These are phyloP conservation scores for Ridgeia piscesae DNA, from an alignment of 1,140 invertebrate genomes.

Conservation along the genomic window DNA sequence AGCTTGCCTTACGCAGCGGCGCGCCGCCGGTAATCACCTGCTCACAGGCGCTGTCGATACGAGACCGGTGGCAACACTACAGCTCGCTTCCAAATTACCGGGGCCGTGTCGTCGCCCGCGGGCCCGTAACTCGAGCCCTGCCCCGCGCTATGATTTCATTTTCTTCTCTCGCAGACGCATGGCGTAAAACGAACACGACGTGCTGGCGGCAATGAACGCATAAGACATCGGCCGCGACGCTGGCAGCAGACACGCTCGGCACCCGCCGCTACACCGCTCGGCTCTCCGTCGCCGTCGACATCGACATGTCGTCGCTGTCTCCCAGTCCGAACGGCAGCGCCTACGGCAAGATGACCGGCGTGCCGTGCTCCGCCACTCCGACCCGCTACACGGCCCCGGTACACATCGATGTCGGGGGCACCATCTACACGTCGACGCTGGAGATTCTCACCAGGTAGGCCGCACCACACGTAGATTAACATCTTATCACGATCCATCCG, in stretches of 20 bases:
- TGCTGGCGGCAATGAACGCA: neutral
- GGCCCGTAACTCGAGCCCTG: neutral
- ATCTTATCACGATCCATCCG: neutral
- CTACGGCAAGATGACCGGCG: conserved; percentile 64
- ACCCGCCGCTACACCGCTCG: neutral
- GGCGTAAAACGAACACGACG: neutral
- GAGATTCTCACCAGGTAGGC: conserved; percentile 93
- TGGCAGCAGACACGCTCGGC: neutral
- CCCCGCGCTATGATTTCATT: conserved; percentile 3
- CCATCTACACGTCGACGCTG: conserved; percentile 93
- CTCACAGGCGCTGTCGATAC: neutral
- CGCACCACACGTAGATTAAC: neutral
- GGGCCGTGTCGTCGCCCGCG: neutral
- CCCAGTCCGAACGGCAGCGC: conserved; percentile 12
- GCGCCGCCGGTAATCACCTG: neutral
- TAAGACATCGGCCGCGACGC: neutral
- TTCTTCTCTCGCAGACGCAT: neutral
- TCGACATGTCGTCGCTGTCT: conserved; percentile 8
- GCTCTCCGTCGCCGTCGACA: neutral
- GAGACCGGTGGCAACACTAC: neutral
- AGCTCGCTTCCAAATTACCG: neutral
- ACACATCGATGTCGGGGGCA: conserved; percentile 95
- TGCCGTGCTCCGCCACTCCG: conserved; percentile 88
- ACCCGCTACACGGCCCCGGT: conserved; percentile 91
- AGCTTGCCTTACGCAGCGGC: neutral